These are phyloP conservation scores for Gallinago jamesoni DNA, from an alignment of 2,113 vertebrate genomes.

Conservation along the genomic window DNA sequence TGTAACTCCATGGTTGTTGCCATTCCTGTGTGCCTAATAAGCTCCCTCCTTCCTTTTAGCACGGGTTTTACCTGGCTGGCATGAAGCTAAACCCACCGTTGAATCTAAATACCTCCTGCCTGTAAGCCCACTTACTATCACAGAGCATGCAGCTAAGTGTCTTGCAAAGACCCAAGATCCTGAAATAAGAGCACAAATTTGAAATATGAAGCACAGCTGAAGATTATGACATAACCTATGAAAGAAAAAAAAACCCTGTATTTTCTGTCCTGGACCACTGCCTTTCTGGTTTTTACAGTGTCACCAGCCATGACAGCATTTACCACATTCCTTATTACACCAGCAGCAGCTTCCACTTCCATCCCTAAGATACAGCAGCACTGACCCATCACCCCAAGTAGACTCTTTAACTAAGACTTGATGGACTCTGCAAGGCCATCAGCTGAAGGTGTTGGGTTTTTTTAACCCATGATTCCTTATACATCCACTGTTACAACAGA, in stretches of 20 bases:
- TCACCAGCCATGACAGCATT: not conserved
- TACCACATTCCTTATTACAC: not conserved
- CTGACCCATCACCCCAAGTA: not conserved
- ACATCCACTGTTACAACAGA: not conserved
- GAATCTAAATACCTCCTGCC: not conserved
- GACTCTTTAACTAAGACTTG: not conserved
- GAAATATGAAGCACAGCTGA: not conserved
- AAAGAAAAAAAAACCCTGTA: not conserved
- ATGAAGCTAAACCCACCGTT: not conserved
- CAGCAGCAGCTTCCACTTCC: not conserved
- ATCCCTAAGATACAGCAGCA: not conserved
- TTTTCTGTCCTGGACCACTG: not conserved
- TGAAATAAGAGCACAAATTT: not conserved
- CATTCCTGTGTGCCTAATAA: not conserved
- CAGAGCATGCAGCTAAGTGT: fast-evolving
- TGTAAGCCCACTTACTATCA: not conserved
- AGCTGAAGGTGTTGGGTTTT: not conserved
- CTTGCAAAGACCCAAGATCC: not conserved
- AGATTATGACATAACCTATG: not conserved
- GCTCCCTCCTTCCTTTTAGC: not conserved
- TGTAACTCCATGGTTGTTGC: not conserved
- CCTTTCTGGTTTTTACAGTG: not conserved
- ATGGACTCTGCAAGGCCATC: not conserved
- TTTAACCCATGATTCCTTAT: not conserved
- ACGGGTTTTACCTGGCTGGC: not conserved